Evolutionary conservation across 2,888 invertebrate species (phyloP), one percentile per base, ranked within the genome.

Genomic region (Acleris laterana): DNA sequence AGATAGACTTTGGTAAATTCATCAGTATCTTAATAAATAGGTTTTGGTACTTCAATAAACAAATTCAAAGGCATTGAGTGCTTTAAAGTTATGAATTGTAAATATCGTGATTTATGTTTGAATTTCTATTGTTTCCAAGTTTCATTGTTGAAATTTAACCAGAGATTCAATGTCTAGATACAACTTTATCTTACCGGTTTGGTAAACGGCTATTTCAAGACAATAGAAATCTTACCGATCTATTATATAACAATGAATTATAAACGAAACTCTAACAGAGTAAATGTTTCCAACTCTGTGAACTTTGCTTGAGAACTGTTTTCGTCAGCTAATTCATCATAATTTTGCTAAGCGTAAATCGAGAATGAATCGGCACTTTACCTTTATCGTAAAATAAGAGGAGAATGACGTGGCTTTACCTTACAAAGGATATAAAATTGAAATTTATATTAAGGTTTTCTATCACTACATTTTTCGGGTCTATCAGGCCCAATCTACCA

Each of bases 211-310:
- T 53, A 38, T 50, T 28, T 46, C 2, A 20, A 16, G 17, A 63
- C 52, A 63, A 58, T 55, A 25, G 57, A 25, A 17, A 46, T 44
- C 50, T 44, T 62, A 32, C 17, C 3, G 50, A 53, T 61, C 51
- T 49, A 22, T 32, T 22, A 0, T 6, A 46, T 20, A 6, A 16
- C 5, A 32, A 20, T 55, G 32, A 38, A 28, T n/a, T 42, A 25
- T 48, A 56, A 56, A 42, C 32, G 28, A 17, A 56, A 62, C n/a
- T 55, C 32, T 48, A 17, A 46, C 16, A 38, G 4, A 53, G 5
- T 38, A n/a, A 52, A 38, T 20, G 53, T 20, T 53, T 46, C 17
- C 16, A n/a, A 46, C 16, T 46, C 17, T 6, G 16, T 46, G 17
- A 46, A 17, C n/a, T 46, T 28, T 48, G 4, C 25, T 48, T 25